Base-by-base conservation (phyloP, 2,797 vertebrate genomes). In the Notoglanidium macrostoma region DNA sequence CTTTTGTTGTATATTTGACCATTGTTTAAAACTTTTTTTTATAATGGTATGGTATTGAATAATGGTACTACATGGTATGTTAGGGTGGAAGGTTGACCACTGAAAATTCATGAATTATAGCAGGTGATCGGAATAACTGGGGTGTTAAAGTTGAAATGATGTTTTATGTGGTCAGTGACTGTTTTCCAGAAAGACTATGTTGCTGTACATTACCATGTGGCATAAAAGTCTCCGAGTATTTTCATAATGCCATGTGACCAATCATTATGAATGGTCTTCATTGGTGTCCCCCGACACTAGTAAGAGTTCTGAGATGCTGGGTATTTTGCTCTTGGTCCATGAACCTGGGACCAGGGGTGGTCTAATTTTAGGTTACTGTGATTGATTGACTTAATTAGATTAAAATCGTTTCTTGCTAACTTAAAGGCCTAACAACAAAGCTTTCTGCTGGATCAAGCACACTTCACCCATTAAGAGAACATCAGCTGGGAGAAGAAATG, bases 251-350 rank as follows among this genome's bases (percentile, higher is more conserved):
- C 23, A 49, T 83, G 55, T 85, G 82, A 85, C 35, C 72, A 65
- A 8, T 23, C 19, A 51, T 87, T 85, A 61, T 87, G 80, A 87
- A 85, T 87, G 85, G 49, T 57, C 40, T 68, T 35, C 84, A 59
- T 82, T 49, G 70, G 7, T 10, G 17, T 63, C 2, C 44, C n/a
- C 51, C 17, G 72, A 85, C 49, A 67, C 73, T 65, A 68, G 14
- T n/a, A 40, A 84, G 72, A 61, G 72, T 46, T 35, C 1, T 17
- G 44, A 65, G 81, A 55, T 15, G 40, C 40, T 46, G 55, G 6
- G 12, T n/a, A 46, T n/a, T 63, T 81, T 14, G 10, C 7, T 80
- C 5, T n/a, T 40, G 21, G 21, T 26, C 32, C 78, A 61, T 80
- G 35, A 61, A 80, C 10, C 35, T 61, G 35, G 6, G 21, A 12